These are phyloP conservation scores for Hassar affinis DNA, from an alignment of 2,113 vertebrate species.

Conservation along the genomic window DNA sequence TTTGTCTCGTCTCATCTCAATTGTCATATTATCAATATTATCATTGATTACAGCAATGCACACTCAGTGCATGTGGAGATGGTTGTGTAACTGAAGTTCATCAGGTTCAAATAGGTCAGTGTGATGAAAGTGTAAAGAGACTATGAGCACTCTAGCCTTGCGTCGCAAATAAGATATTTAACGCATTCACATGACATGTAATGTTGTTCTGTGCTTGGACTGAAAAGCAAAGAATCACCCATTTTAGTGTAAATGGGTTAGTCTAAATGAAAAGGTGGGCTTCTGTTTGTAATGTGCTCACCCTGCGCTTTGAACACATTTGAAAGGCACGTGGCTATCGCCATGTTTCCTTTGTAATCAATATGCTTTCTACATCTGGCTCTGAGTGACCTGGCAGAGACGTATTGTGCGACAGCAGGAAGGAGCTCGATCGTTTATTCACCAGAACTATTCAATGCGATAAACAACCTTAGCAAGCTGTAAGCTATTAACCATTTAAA, in stretches of 20 bases:
- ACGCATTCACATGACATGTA: not conserved
- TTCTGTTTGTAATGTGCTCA: conserved; percentile 22
- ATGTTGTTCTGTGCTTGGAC: not conserved
- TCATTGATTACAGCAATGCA: not conserved
- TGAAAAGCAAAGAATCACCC: conserved; percentile 28
- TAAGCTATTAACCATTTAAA: not conserved
- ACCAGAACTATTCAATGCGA: conserved; percentile 8
- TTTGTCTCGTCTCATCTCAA: too few species aligned
- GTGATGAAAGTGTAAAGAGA: not conserved
- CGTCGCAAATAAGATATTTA: not conserved
- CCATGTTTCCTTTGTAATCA: conserved; percentile 53
- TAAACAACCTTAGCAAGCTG: conserved; percentile 27
- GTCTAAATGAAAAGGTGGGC: not conserved
- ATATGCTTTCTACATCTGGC: conserved; percentile 59
- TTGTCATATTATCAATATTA: not conserved
- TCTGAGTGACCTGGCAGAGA: conserved; percentile 53
- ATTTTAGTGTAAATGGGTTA: conserved; percentile 2
- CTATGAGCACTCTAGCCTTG: not conserved
- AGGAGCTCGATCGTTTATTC: conserved; percentile 33
- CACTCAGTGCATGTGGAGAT: not conserved
- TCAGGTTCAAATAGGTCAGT: not conserved
- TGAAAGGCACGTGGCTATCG: conserved; percentile 13
- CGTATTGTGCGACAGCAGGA: conserved; percentile 48
- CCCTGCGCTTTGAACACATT: conserved; percentile 12
- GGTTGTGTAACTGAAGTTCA: not conserved